Conservation (phyloP, 2,113 vertebrate genomes). For the Xiphophorus maculatus region DNA sequence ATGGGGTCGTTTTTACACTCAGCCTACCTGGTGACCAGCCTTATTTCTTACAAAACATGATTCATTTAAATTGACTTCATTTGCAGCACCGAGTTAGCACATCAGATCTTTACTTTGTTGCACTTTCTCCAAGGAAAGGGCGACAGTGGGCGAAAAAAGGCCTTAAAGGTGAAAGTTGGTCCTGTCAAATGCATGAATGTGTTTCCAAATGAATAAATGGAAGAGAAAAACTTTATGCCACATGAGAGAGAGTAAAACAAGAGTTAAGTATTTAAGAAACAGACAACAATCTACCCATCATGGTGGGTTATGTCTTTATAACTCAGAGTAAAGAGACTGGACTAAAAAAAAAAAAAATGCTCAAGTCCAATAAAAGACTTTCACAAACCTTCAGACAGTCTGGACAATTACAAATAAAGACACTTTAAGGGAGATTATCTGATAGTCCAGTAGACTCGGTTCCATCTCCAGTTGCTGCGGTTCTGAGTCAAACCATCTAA, state of each 20-base stretch:
- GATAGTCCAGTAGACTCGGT: too few species aligned
- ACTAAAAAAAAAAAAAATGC: too few species aligned
- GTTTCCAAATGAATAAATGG: background rate
- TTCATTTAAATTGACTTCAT: background rate
- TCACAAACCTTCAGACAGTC: too few species aligned
- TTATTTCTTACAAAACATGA: background rate
- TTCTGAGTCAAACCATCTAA: too few species aligned
- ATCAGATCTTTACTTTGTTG: background rate
- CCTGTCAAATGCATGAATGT: background rate
- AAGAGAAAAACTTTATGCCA: background rate
- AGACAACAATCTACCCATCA: background rate
- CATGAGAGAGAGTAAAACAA: background rate
- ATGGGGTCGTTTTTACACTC: background rate
- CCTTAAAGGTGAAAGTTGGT: background rate
- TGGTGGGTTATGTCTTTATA: background rate
- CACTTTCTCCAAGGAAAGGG: background rate
- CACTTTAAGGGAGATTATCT: too few species aligned
- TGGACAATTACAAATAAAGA: too few species aligned
- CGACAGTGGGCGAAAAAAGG: background rate
- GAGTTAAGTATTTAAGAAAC: background rate
- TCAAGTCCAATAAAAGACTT: too few species aligned
- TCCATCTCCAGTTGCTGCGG: too few species aligned
- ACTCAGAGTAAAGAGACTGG: too few species aligned
- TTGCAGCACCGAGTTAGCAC: background rate
- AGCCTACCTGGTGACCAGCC: background rate